Conservation (phyloP, 2,797 vertebrate genomes). For the Brachyrhaphis roseni region DNA sequence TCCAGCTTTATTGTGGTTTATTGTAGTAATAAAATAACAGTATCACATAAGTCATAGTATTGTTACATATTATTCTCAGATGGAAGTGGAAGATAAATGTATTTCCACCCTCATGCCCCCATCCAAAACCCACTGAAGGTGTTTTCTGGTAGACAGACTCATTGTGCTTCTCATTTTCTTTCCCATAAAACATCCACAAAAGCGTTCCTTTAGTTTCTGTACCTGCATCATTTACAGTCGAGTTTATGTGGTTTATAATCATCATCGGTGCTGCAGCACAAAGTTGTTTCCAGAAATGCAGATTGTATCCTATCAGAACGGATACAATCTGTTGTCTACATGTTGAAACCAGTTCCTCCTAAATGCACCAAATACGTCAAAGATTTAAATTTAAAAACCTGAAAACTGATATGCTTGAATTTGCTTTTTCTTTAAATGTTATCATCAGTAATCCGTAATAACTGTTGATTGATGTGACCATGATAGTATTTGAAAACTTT, state of each 20-base stretch:
- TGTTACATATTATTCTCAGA: background rate
- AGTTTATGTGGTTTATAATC: background rate
- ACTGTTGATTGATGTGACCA: background rate
- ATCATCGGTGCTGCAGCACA: background rate
- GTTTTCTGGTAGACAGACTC: constrained; percentile 12
- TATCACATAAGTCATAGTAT: constrained; percentile 8
- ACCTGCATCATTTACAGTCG: constrained; percentile 3
- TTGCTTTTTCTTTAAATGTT: background rate
- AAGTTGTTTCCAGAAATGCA: background rate
- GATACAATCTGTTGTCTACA: background rate
- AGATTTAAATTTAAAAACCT: background rate
- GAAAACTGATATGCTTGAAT: background rate
- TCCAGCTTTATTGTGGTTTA: background rate
- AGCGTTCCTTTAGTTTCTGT: background rate
- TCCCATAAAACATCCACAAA: constrained; percentile 13
- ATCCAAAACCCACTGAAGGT: constrained; percentile 1
- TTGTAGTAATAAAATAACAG: background rate
- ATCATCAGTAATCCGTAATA: background rate
- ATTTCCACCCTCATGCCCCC: constrained; percentile 8
- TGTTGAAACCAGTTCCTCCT: background rate
- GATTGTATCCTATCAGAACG: background rate
- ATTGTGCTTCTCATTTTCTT: background rate
- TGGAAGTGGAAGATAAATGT: constrained; percentile 2
- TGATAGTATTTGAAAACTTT: background rate
- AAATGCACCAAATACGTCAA: background rate